phyloP scores from a whole-genome alignment of 1,140 invertebrate genomes.

The Nylanderia fulva region DNA sequence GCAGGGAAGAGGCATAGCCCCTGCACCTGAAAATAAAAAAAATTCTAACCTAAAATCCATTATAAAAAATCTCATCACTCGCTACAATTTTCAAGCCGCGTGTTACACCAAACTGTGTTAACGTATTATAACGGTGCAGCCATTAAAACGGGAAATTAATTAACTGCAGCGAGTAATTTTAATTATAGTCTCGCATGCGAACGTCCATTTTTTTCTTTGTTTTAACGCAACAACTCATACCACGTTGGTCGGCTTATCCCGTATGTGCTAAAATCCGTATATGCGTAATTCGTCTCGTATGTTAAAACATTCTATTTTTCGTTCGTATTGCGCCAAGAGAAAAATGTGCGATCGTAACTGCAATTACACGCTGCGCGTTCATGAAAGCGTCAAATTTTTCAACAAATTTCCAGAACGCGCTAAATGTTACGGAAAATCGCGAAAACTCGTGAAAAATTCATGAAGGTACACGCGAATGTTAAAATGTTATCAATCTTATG shows the following conservation, averaged over 20 bases:
- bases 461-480: neutral
- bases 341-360: slow-evolving; percentile 2
- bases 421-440: slow-evolving; percentile 18
- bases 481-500: neutral
- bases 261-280: slow-evolving; percentile 26
- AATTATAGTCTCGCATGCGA: slow-evolving; percentile 22
- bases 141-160: slow-evolving; percentile 31
- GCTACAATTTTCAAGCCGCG: neutral
- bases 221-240: neutral
- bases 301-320: slow-evolving; percentile 37
- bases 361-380: slow-evolving; percentile 22
- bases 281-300: neutral
- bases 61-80: slow-evolving; percentile 1
- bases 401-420: slow-evolving; percentile 32
- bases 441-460: slow-evolving; percentile 22
- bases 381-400: slow-evolving; percentile 34
- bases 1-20: no score
- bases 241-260: neutral
- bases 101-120: neutral
- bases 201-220: neutral
- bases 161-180: slow-evolving; percentile 28
- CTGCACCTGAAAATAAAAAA: no score
- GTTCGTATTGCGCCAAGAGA: slow-evolving; percentile 8
- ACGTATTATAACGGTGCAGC: neutral
- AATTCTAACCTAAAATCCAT: no score